phyloP scores from a whole-genome alignment of 2,888 invertebrate species.

The Antheraea assamensis region DNA sequence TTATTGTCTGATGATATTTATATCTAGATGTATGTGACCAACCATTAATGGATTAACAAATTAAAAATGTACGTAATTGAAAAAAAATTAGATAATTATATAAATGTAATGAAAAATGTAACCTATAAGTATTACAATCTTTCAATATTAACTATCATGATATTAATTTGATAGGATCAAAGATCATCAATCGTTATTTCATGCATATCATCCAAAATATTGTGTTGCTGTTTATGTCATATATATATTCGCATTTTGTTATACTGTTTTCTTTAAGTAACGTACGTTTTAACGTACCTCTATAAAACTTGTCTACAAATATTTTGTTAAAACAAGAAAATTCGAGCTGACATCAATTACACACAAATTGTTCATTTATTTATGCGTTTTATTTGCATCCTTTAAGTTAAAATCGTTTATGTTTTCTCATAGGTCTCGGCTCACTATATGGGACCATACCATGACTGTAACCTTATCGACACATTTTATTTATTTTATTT shows the following conservation, averaged over 20 bases:
- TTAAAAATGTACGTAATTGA: background rate
- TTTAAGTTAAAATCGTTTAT: conserved; percentile 20
- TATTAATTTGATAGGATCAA: conserved; percentile 32
- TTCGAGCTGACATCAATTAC: conserved; percentile 57
- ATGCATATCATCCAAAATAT: conserved; percentile 34
- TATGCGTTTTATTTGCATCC: conserved; percentile 62
- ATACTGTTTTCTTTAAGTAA: conserved; percentile 31
- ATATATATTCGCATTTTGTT: conserved; percentile 28
- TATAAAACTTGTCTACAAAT: conserved; percentile 32
- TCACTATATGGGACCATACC: too few relatives aligned
- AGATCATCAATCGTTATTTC: conserved; percentile 27
- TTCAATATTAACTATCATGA: conserved; percentile 29
- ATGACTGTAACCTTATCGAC: too few relatives aligned
- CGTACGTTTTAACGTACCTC: too few relatives aligned
- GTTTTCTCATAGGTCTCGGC: too few relatives aligned
- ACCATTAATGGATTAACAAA: conserved; percentile 3
- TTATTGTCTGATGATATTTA: conserved; percentile 31
- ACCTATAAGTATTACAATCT: conserved; percentile 33
- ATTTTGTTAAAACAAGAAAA: conserved; percentile 52
- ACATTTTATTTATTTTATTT: too few relatives aligned
- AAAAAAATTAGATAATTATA: background rate
- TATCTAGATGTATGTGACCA: conserved; percentile 29
- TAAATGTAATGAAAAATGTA: conserved; percentile 18
- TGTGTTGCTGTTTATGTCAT: conserved; percentile 33
- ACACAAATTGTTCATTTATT: conserved; percentile 62